Conservation (phyloP, 2,797 vertebrate genomes). For the Xiphorhynchus erythropygius region DNA sequence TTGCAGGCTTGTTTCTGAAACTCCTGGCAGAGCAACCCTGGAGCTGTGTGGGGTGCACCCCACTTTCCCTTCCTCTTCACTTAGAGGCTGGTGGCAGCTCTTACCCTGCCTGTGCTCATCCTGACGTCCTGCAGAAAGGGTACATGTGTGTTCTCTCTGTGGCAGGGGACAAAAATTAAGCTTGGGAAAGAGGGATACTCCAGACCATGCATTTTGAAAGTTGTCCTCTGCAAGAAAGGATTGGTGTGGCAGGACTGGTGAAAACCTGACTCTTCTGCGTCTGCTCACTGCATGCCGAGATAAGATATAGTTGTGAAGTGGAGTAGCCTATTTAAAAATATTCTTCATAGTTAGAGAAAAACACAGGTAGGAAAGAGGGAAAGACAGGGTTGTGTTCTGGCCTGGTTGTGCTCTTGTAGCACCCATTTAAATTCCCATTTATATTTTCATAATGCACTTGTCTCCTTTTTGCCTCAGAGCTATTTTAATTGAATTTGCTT, state of each 20-base stretch:
- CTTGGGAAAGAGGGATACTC: not conserved
- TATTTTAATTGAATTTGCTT: slow-evolving; percentile 53
- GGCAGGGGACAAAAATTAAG: not conserved
- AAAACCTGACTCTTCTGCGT: not conserved
- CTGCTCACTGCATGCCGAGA: accelerated
- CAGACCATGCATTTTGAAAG: not conserved
- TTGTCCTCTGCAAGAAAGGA: not conserved
- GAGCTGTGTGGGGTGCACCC: accelerated
- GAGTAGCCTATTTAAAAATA: not conserved
- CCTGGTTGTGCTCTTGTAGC: not conserved
- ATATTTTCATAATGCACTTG: not conserved
- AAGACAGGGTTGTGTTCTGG: not conserved
- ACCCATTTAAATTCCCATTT: slow-evolving; percentile 21
- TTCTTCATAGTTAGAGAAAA: not conserved
- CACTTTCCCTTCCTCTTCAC: accelerated
- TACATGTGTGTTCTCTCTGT: not conserved
- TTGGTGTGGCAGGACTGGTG: not conserved
- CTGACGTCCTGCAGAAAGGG: accelerated
- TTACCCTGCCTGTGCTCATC: not conserved
- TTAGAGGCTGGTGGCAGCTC: not conserved
- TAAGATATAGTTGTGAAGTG: not conserved
- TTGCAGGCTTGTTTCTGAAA: not conserved
- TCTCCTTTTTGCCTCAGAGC: slow-evolving; percentile 38
- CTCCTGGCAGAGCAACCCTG: not conserved
- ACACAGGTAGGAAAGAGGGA: not conserved